Base-by-base conservation (phyloP, 2,113 vertebrate genomes). In the Chinchilla lanigera region DNA sequence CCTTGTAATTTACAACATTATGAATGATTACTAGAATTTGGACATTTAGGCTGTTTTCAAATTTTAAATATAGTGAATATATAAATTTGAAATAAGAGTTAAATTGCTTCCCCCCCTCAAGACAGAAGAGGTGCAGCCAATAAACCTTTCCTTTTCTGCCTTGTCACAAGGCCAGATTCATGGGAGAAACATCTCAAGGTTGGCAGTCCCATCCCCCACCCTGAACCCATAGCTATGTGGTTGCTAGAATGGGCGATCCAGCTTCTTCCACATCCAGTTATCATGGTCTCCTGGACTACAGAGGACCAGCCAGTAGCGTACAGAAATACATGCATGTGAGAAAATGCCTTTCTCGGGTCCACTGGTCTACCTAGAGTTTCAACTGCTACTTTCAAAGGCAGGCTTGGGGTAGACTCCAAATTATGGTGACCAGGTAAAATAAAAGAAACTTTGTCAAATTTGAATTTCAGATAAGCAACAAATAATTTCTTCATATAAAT, bases 1-100 rank as follows among this genome's bases (percentile, higher is more conserved):
- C 77, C n/a, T 89, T 87, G 71, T 33, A 83, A 95, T 60, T 90
- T 95, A 47, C 71, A 95, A 78, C 38, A 81, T 78, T 83, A 86
- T n/a, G 47, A 67, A 77, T 50, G 17, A 86, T 30, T 90, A 83
- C 75, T 94, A 87, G 56, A 90, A 84, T 30, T 61, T 81, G 78
- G 54, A 96, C 17, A 61, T 47, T 90, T 87, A 75, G 61, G 61
- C 61, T 67, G 7, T 81, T 78, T 84, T 30, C 20, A 81, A 41
- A 86, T 24, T 22, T 69, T 60, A 20, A 93, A 12, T 82, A 75
- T 9, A 52, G n/a, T 24, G 41, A 26, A 47, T 38, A 4, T 33
- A 50, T 50, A 80, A 67, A 88, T 47, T 77, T 90, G n/a, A 88
- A 92, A 71, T 90, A 33, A 82, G 85, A n/a, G 60, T 71, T 69